Conservation (phyloP, 2,113 vertebrate species). For the Boulengerochromis microlepis region DNA sequence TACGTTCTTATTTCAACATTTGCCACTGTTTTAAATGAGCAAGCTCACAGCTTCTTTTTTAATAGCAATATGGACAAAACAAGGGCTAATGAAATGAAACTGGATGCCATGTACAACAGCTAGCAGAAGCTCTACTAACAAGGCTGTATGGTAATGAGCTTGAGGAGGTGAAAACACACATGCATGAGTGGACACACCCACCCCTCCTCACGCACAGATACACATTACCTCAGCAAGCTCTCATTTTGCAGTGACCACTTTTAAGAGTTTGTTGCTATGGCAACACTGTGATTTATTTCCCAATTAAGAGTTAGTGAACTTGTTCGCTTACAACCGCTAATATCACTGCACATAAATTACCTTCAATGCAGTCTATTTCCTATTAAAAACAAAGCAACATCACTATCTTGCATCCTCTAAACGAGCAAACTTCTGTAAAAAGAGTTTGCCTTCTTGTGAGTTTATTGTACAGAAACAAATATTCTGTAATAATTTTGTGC, state of each 20-base stretch:
- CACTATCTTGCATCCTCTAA: background rate
- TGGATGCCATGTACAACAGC: background rate
- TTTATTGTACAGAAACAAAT: conserved; percentile 17
- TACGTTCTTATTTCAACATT: conserved; percentile 13
- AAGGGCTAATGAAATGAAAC: conserved; percentile 31
- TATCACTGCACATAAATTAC: conserved; percentile 54
- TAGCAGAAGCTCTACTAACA: conserved; percentile 29
- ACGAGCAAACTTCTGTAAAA: background rate
- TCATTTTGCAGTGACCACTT: conserved; percentile 33
- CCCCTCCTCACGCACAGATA: background rate
- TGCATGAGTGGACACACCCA: conserved; percentile 11
- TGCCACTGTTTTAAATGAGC: background rate
- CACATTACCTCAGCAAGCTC: conserved; percentile 1
- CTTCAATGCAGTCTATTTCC: conserved; percentile 10
- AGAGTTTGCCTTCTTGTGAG: background rate
- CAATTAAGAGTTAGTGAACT: conserved; percentile 58
- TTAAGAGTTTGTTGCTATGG: conserved; percentile 41
- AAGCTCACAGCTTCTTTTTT: background rate
- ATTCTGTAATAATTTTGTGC: conserved; percentile 9
- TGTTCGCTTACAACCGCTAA: conserved; percentile 29
- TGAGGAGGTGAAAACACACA: conserved; percentile 20
- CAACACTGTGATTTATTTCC: conserved; percentile 59
- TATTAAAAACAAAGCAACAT: conserved; percentile 19
- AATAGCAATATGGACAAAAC: background rate
- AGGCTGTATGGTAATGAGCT: conserved; percentile 44